phyloP scores from a whole-genome alignment of 2,888 invertebrate species.

The Oeneis ivallda region DNA sequence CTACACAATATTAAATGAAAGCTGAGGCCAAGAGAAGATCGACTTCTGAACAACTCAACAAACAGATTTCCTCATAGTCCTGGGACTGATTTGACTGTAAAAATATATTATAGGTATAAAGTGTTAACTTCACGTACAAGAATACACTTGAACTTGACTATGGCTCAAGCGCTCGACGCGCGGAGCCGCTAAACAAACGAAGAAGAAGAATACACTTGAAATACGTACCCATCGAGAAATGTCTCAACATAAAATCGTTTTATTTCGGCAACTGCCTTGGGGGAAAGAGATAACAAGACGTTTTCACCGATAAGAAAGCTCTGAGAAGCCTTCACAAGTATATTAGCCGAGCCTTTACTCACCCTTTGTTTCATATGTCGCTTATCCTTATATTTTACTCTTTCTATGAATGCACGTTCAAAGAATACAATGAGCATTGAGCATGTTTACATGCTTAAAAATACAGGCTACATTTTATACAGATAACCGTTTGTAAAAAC shows the following conservation, averaged over 20 bases:
- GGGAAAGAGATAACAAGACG: slow-evolving; percentile 51
- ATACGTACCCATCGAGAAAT: slow-evolving; percentile 27
- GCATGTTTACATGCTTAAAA: background rate
- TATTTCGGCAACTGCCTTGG: slow-evolving; percentile 46
- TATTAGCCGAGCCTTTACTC: slow-evolving; percentile 49
- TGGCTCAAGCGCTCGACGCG: too few species aligned
- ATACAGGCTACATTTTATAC: too few species aligned
- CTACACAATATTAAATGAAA: too few species aligned
- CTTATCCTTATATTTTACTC: slow-evolving; percentile 44
- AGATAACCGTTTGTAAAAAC: too few species aligned
- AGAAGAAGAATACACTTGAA: background rate
- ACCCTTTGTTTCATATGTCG: slow-evolving; percentile 47
- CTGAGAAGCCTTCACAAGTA: slow-evolving; percentile 52
- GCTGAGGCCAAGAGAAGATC: too few species aligned
- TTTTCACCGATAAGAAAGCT: slow-evolving; percentile 51
- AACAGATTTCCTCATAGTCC: too few species aligned
- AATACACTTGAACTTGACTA: too few species aligned
- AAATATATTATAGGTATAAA: background rate
- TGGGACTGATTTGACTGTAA: too few species aligned
- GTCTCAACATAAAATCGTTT: slow-evolving; percentile 41
- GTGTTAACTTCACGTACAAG: background rate
- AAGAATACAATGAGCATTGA: background rate
- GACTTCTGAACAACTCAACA: too few species aligned
- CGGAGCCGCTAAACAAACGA: too few species aligned
- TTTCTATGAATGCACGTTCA: slow-evolving; percentile 9